Base-by-base conservation (phyloP, 1,140 invertebrate genomes). In the Charaxes varanes region DNA sequence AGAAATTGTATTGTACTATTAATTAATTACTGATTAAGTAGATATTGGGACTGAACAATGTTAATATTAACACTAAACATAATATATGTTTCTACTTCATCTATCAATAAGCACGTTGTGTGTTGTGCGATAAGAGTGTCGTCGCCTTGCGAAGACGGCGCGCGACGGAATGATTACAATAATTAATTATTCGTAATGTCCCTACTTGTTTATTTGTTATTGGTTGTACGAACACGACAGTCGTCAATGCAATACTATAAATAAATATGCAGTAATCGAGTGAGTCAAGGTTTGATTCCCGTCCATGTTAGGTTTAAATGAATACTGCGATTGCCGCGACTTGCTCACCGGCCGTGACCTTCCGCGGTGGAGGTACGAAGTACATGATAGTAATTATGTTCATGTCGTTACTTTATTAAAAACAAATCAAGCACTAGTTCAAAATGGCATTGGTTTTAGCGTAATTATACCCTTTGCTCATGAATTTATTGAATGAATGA, bases 201-300 rank as follows among this genome's bases (percentile, higher is more conserved):
- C 12, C 30, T 18, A 30, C 15, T 38, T 30, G 36, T 38, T 38
- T 38, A 38, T 26, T 26, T 38, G 16, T 22, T 37, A 11, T 4
- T 1, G 17, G 8, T 16, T 15, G 12, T 15, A n/a, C 6, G 27
- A 26, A 10, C 4, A 28, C 16, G 27, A 28, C 27, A 23, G 10
- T 8, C 14, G 2, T 8, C 30, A 32, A 17, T 32, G 30, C 30
- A 11, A 32, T 11, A 18, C 22, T 51, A 51, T 51, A 36, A 47
- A 56, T 56, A 56, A 56, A 46, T 36, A 41, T 56, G 48, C 43
- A 41, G 48, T 51, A 56, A 56, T 47, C 38, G 47, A 50, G 26
- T 34, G 44, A 50, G 37, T 33, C 37, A 31, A 37, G 8, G 14
- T 32, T 41, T 33, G 7, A 35, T 44, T 41, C 42, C 21, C 24